Evolutionary conservation across 2,113 vertebrate species (phyloP).

Genomic region (Corythornis cristatus): DNA sequence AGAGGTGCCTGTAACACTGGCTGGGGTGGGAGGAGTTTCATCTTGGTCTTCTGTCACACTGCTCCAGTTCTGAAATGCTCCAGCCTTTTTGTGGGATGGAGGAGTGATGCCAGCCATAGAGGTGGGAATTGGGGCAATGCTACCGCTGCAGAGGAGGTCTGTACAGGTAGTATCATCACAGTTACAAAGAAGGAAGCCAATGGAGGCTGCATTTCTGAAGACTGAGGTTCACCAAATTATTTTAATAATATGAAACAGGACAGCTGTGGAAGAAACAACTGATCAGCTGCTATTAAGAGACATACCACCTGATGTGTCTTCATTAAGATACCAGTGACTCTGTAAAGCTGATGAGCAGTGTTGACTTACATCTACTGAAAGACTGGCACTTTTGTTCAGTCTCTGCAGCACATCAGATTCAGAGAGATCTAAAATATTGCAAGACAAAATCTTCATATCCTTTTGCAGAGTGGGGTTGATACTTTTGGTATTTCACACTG

Average conservation of each 20-base stretch:
- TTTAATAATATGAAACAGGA: neutral
- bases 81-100: neutral
- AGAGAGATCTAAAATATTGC: neutral
- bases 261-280: neutral
- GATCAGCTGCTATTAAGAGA: neutral
- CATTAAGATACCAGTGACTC: neutral
- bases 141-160: neutral
- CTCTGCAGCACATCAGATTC: neutral
- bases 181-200: neutral
- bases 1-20: neutral
- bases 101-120: neutral
- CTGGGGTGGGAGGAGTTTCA: neutral
- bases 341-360: neutral
- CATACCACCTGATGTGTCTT: neutral
- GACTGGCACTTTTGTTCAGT: neutral
- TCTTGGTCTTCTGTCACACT: neutral
- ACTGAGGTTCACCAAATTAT: neutral
- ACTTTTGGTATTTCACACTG: neutral
- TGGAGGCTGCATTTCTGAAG: neutral
- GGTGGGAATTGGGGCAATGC: neutral
- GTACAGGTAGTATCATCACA: neutral
- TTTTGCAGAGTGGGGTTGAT: neutral
- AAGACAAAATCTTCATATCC: neutral
- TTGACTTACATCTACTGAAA: neutral
- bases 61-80: neutral